Conservation (phyloP, 2,888 invertebrate genomes). For the Erynnis tages region DNA sequence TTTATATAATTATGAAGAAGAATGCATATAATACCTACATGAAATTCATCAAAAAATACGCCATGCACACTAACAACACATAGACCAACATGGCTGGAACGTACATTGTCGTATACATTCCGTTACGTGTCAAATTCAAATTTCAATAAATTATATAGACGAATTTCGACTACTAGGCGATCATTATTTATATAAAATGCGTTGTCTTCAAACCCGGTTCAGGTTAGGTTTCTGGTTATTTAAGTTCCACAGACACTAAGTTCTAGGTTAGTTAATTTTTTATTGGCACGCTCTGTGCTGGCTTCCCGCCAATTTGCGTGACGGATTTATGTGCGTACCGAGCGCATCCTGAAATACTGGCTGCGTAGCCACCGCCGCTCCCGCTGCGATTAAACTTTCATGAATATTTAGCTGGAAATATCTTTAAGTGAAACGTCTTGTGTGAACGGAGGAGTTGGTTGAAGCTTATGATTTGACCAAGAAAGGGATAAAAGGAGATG, state of each 20-base stretch:
- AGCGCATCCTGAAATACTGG: conserved; percentile 30
- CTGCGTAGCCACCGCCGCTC: conserved; percentile 10
- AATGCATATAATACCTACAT: too few species aligned
- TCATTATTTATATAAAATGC: too few species aligned
- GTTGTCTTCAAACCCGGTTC: too few species aligned
- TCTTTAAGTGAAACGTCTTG: neutral
- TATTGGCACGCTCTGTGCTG: conserved; percentile 47
- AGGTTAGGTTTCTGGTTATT: conserved; percentile 17
- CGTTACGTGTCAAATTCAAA: too few species aligned
- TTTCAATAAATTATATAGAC: too few species aligned
- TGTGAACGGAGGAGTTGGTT: neutral
- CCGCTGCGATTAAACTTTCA: conserved; percentile 22
- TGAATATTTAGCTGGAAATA: conserved; percentile 22
- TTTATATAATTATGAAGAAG: too few species aligned
- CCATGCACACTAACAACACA: too few species aligned
- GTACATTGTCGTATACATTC: too few species aligned
- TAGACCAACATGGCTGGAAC: too few species aligned
- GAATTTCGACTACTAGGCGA: too few species aligned
- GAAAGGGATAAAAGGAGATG: neutral
- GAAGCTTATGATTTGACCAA: too few species aligned
- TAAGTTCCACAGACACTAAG: conserved; percentile 21
- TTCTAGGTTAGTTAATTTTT: conserved; percentile 33
- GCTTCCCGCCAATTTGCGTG: conserved; percentile 55
- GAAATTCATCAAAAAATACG: too few species aligned
- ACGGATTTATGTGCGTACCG: conserved; percentile 65